Percentiles rank a stretch among this genome's conserved stretches.
phyloP scores from a whole-genome alignment of 1,140 invertebrate genomes.

The Calycopis cecrops region DNA sequence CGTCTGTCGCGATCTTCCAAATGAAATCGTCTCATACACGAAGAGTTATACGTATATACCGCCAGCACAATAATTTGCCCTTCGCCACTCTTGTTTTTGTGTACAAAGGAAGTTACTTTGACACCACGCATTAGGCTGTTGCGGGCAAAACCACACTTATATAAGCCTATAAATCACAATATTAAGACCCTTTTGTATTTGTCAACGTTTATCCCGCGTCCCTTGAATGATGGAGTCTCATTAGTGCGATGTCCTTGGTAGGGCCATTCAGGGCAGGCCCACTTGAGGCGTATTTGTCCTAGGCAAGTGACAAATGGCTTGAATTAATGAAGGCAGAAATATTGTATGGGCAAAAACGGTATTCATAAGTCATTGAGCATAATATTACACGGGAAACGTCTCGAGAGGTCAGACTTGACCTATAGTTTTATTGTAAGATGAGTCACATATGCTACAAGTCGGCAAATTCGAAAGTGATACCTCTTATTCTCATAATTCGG shows the following conservation, averaged over 20 bases:
- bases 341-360: too few species aligned
- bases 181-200: slow-evolving; percentile 26
- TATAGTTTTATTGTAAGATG: too few species aligned
- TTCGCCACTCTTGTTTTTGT: slow-evolving; percentile 4
- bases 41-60: too few species aligned
- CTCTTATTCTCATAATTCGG: too few species aligned
- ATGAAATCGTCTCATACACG: too few species aligned
- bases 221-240: slow-evolving; percentile 27
- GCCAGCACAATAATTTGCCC: background rate
- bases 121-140: background rate
- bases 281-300: slow-evolving; percentile 19
- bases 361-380: too few species aligned
- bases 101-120: slow-evolving; percentile 5
- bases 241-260: slow-evolving; percentile 23
- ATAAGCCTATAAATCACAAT: slow-evolving; percentile 21
- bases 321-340: background rate
- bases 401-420: too few species aligned
- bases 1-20: too few species aligned
- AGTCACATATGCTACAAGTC: too few species aligned
- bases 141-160: background rate
- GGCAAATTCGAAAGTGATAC: too few species aligned
- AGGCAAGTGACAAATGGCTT: slow-evolving; percentile 19
- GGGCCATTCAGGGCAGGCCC: slow-evolving; percentile 26
- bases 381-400: too few species aligned
- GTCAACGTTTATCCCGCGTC: slow-evolving; percentile 27